Evolutionary conservation across 2,888 invertebrate genomes (phyloP).

Genomic region (Cheilosia vernalis): DNA sequence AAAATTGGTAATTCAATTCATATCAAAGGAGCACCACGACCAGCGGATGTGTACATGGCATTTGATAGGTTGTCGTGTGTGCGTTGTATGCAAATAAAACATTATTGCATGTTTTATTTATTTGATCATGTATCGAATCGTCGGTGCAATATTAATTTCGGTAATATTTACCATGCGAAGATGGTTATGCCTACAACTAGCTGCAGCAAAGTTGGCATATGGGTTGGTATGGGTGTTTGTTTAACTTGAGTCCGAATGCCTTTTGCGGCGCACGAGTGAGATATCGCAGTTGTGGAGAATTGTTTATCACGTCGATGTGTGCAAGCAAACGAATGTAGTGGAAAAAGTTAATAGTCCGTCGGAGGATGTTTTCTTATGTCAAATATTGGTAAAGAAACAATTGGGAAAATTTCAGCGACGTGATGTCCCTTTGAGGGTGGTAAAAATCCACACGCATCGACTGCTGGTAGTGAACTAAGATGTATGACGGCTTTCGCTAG

Average conservation of each 20-base stretch:
- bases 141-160: slow-evolving; percentile 66
- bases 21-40: slow-evolving; percentile 39
- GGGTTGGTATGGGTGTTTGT: slow-evolving; percentile 34
- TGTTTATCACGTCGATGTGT: too few species aligned
- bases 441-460: too few species aligned
- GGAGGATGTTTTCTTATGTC: too few species aligned
- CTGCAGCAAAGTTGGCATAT: background rate
- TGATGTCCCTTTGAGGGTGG: too few species aligned
- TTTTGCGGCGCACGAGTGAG: slow-evolving; percentile 32
- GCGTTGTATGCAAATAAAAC: slow-evolving; percentile 66
- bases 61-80: background rate
- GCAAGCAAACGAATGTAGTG: too few species aligned
- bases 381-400: too few species aligned
- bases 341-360: too few species aligned
- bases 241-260: slow-evolving; percentile 29
- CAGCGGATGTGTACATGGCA: background rate
- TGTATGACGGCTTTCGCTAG: too few species aligned
- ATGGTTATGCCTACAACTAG: slow-evolving; percentile 31
- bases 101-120: slow-evolving; percentile 72
- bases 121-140: slow-evolving; percentile 54
- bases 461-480: too few species aligned
- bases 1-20: slow-evolving; percentile 71
- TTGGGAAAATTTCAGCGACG: too few species aligned
- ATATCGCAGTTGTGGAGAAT: too few species aligned
- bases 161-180: slow-evolving; percentile 49